Evolutionary conservation across 2,888 invertebrate genomes (phyloP).

Genomic region (Lapara coniferarum): DNA sequence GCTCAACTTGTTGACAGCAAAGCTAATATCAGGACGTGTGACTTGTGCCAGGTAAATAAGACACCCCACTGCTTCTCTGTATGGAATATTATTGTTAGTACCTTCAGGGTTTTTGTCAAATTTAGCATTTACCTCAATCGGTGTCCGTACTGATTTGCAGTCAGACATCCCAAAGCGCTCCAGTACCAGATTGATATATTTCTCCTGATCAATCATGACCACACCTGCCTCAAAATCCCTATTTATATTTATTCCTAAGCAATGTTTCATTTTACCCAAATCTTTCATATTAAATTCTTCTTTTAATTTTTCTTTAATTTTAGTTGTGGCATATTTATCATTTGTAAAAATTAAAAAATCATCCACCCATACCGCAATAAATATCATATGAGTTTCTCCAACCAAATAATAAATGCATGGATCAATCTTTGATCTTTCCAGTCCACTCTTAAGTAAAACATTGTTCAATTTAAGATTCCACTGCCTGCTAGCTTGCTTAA

Average conservation of each 20-base stretch:
- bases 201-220: constrained; percentile 34
- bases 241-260: constrained; percentile 31
- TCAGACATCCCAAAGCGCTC: constrained; percentile 36
- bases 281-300: constrained; percentile 33
- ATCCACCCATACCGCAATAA: constrained; percentile 36
- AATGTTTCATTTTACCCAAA: constrained; percentile 30
- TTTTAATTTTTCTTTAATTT: constrained; percentile 32
- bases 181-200: constrained; percentile 36
- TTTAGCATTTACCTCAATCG: constrained; percentile 36
- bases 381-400: constrained; percentile 24
- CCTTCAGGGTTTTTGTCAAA: constrained; percentile 35
- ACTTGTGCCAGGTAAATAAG: constrained; percentile 38
- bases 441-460: constrained; percentile 25
- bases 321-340: constrained; percentile 18
- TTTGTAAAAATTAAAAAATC: constrained; percentile 34
- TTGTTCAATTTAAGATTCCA: constrained; percentile 38
- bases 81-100: constrained; percentile 31
- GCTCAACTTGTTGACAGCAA: constrained; percentile 39
- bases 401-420: constrained; percentile 33
- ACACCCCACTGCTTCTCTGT: constrained; percentile 38
- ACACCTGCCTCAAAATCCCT: constrained; percentile 28
- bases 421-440: constrained; percentile 33
- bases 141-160: constrained; percentile 38
- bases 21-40: constrained; percentile 41
- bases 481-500: constrained; percentile 39